These are phyloP conservation scores for Calcarius ornatus DNA, from an alignment of 2,113 vertebrate species.

Conservation along the genomic window DNA sequence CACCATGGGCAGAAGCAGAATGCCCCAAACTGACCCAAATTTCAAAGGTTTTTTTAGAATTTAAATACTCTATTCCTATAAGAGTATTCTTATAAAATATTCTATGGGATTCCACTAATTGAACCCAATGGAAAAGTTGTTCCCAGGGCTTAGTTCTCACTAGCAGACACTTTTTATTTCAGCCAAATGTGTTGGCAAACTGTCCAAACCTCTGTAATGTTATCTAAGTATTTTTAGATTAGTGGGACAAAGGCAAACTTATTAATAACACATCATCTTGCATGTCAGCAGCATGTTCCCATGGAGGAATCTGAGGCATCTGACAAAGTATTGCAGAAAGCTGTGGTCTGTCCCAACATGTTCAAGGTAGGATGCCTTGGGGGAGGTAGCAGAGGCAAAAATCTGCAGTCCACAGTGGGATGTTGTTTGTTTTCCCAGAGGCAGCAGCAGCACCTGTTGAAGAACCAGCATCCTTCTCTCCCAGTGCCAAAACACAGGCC, in stretches of 20 bases:
- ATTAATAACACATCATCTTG: conserved; percentile 16
- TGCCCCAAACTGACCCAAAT: neutral
- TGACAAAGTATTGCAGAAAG: neutral
- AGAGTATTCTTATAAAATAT: neutral
- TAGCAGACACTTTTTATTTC: neutral
- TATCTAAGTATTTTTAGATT: conserved; percentile 38
- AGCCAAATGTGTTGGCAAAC: neutral
- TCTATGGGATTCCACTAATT: neutral
- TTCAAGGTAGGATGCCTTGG: neutral
- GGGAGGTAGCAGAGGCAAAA: neutral
- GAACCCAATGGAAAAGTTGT: neutral
- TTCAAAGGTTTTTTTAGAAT: neutral
- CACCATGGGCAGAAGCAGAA: neutral
- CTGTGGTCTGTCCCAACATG: neutral
- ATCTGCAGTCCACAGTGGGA: neutral
- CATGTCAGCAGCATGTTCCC: neutral
- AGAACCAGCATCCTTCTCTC: neutral
- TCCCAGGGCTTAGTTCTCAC: neutral
- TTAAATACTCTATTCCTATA: neutral
- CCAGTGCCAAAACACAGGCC: neutral
- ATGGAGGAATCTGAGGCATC: neutral
- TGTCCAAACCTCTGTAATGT: neutral
- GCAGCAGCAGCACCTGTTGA: neutral
- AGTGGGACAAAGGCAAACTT: conserved; percentile 5
- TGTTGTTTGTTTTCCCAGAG: neutral